Percentiles rank a stretch among this genome's conserved stretches.
Evolutionary conservation across 2,888 invertebrate species (phyloP).

Genomic region (Yponomeuta malinellus): DNA sequence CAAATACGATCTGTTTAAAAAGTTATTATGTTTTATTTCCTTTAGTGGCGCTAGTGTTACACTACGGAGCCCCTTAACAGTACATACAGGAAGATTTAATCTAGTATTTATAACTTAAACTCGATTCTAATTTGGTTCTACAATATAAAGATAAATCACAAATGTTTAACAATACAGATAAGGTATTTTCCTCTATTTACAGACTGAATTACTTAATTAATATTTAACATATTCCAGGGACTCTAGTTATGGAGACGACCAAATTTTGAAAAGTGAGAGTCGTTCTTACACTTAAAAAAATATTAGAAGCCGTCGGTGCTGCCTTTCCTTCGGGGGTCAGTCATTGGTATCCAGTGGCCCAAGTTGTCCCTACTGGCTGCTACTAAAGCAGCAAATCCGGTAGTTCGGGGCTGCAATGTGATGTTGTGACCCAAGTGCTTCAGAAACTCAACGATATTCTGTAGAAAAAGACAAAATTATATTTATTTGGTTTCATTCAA

Average conservation of each 20-base stretch:
- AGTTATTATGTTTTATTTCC: too few species aligned
- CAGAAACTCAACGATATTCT: conserved; percentile 63
- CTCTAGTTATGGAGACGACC: background rate
- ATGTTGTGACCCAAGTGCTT: conserved; percentile 68
- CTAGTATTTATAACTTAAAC: too few species aligned
- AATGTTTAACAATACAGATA: too few species aligned
- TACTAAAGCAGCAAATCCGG: conserved; percentile 80
- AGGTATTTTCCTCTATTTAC: too few species aligned
- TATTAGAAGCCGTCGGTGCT: conserved; percentile 50
- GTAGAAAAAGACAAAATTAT: conserved; percentile 28
- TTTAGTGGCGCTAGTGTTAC: too few species aligned
- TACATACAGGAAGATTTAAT: too few species aligned
- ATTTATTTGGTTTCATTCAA: background rate
- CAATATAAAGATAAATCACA: too few species aligned
- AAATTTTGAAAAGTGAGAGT: background rate
- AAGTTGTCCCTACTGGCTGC: conserved; percentile 63
- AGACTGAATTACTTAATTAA: too few species aligned
- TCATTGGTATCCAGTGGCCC: conserved; percentile 46
- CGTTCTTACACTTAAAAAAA: background rate
- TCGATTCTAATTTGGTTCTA: too few species aligned
- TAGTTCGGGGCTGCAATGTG: conserved; percentile 55
- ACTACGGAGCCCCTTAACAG: too few species aligned
- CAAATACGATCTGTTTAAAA: too few species aligned
- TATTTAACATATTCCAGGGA: background rate
- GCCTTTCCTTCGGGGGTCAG: conserved; percentile 69